Base-by-base conservation (phyloP, 2,888 invertebrate species). In the Athrips mouffetella region DNA sequence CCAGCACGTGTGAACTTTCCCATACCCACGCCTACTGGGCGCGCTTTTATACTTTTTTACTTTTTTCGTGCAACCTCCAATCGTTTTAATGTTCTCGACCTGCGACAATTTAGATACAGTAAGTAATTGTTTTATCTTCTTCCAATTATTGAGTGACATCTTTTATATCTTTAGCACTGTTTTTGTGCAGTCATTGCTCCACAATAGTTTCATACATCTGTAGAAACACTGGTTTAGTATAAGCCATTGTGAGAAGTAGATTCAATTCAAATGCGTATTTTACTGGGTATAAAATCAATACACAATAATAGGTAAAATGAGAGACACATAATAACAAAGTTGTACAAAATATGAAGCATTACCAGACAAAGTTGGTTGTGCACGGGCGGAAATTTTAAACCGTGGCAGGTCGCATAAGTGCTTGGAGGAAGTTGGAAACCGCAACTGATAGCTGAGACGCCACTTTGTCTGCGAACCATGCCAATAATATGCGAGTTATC, bases 1-100 rank as follows among this genome's bases (percentile, higher is more conserved):
- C 66, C 60, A 67, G 68, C 83, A 87, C 84, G 85, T 89, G 89
- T 86, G 89, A 89, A 88, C 77, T 67, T 88, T 89, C 89, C 77
- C 88, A 89, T 82, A 85, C 88, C 86, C 88, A 88, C 87, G 87
- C 72, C 73, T 62, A 62, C 59, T 63, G 64, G 60, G 62, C 58
- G 62, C 55, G 55, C 67, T 75, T 80, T 82, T 70, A 62, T 77
- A 60, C 71, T 70, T 80, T 84, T 77, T 61, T 53, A 40, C 47
- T 63, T 49, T 51, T 63, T 57, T 55, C 59, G 63, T 63, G 58
- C 62, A 65, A 61, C 68, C 70, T 69, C 59, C 67, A 67, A 67
- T 71, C 20, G 11, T 37, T 21, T 21, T 69, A 65, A 59, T 58
- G 52, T 54, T 62, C 63, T 61, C 54, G 65, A 64, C 61, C 58